These are phyloP conservation scores for Variabilichromis moorii DNA, from an alignment of 2,113 vertebrate species.

Conservation along the genomic window DNA sequence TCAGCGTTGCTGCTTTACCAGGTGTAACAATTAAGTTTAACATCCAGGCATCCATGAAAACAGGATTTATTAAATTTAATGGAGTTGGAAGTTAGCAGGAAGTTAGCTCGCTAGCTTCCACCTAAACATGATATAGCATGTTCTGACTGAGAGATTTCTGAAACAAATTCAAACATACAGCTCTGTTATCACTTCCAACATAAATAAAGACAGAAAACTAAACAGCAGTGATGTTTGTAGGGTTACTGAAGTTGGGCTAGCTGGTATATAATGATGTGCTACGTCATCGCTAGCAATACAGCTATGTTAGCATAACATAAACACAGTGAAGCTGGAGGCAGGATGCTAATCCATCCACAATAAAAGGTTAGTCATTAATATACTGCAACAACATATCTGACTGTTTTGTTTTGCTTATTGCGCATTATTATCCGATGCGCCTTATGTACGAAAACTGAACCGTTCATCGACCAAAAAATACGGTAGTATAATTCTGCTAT, in stretches of 20 bases:
- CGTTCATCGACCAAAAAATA: no score
- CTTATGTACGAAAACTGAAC: not conserved
- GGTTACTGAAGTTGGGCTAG: no score
- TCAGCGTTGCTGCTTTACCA: not conserved
- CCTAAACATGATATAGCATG: not conserved
- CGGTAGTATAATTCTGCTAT: no score
- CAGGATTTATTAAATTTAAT: not conserved
- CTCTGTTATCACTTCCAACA: no score
- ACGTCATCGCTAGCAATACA: fast-evolving
- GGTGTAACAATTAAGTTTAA: not conserved
- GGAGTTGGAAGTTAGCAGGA: not conserved
- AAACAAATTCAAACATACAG: no score
- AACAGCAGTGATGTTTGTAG: no score
- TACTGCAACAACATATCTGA: not conserved
- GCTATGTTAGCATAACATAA: not conserved
- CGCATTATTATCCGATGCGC: not conserved
- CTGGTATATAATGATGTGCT: no score
- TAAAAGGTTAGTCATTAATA: not conserved
- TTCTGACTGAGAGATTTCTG: not conserved
- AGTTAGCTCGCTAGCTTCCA: fast-evolving
- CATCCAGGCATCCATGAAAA: not conserved
- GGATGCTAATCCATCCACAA: not conserved
- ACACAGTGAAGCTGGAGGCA: not conserved
- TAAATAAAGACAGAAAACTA: no score
- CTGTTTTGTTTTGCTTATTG: not conserved